Evolutionary conservation across 2,797 vertebrate genomes (phyloP).

Genomic region (Girardinus metallicus): DNA sequence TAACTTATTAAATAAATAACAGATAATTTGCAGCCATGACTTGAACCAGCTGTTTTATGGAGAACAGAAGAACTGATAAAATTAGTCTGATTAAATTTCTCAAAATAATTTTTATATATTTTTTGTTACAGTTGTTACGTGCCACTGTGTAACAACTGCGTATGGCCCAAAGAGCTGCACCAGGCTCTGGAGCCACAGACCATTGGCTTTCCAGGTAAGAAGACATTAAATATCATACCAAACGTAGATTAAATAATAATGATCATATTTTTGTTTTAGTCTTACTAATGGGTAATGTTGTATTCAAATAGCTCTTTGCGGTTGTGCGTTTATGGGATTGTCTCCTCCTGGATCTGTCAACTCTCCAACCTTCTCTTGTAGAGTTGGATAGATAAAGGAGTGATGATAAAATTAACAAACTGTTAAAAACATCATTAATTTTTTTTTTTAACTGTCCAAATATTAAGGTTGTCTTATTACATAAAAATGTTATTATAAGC

Average conservation of each 20-base stretch:
- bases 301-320: not conserved
- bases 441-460: conserved; percentile 6
- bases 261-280: not conserved
- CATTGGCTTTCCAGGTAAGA: not conserved
- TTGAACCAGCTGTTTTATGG: too few relatives aligned
- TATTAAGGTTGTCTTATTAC: conserved; percentile 12
- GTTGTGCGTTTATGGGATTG: not conserved
- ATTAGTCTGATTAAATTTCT: too few relatives aligned
- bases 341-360: not conserved
- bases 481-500: conserved; percentile 13
- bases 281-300: not conserved
- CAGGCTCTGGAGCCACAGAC: not conserved
- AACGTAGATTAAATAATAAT: not conserved
- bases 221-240: not conserved
- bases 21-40: too few relatives aligned
- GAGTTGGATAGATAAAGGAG: not conserved
- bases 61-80: too few relatives aligned
- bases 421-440: not conserved
- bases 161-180: not conserved
- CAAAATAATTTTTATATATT: too few relatives aligned
- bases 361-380: not conserved
- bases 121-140: not conserved
- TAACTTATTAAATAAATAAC: too few relatives aligned
- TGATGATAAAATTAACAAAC: not conserved
- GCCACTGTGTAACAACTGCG: not conserved